phyloP scores from a whole-genome alignment of 2,888 invertebrate species.

The Blastobasis adustella region DNA sequence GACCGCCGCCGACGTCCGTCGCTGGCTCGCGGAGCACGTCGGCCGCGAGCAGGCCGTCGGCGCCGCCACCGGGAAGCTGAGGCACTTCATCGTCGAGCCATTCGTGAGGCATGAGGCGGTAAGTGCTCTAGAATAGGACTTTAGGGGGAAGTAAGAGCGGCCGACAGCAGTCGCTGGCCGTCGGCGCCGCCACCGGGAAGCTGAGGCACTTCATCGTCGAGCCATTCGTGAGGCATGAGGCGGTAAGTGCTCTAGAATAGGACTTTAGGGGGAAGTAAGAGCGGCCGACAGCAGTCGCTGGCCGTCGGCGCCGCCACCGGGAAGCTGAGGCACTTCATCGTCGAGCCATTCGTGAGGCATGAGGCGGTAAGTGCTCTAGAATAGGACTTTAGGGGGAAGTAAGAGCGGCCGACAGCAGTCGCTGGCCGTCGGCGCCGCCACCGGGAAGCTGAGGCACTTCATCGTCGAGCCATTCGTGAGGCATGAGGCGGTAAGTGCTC shows the following conservation, averaged over 20 bases:
- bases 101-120: slow-evolving; percentile 93
- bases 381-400: no score
- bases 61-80: slow-evolving; percentile 89
- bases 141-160: no score
- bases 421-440: slow-evolving; percentile 94
- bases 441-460: slow-evolving; percentile 92
- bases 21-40: slow-evolving; percentile 91
- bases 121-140: no score
- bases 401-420: no score
- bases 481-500: slow-evolving; percentile 86
- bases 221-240: slow-evolving; percentile 93
- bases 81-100: slow-evolving; percentile 97
- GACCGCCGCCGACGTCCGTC: slow-evolving; percentile 82
- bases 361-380: slow-evolving; percentile 84
- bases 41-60: slow-evolving; percentile 92
- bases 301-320: slow-evolving; percentile 92
- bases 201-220: slow-evolving; percentile 96
- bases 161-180: no score
- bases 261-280: no score
- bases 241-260: no score
- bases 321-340: slow-evolving; percentile 93
- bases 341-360: slow-evolving; percentile 97
- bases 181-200: slow-evolving; percentile 92
- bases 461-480: slow-evolving; percentile 98
- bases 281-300: no score